Conservation (phyloP, 1,140 invertebrate genomes). For the Whitmania pigra region DNA sequence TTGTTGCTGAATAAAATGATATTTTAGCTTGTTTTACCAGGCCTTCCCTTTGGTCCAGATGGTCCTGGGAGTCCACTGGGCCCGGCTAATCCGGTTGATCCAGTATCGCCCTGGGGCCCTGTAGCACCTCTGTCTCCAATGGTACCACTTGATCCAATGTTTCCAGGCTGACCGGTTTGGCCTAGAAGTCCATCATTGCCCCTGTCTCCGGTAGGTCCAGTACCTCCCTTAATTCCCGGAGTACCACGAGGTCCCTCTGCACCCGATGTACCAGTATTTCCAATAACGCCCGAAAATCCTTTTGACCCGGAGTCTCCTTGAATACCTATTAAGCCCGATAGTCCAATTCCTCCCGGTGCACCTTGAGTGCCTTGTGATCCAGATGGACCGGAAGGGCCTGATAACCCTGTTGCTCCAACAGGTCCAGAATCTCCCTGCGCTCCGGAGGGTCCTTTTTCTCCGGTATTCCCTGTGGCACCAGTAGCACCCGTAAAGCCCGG, state of each 20-base stretch:
- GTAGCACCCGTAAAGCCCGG: constrained; percentile 9
- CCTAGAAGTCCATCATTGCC: neutral
- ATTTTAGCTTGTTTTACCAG: too few species aligned
- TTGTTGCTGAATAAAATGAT: too few species aligned
- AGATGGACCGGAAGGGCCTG: neutral
- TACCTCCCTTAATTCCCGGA: neutral
- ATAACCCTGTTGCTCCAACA: constrained; percentile 2
- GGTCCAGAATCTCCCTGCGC: neutral
- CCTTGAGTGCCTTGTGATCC: constrained; percentile 5
- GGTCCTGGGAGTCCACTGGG: too few species aligned
- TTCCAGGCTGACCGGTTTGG: neutral
- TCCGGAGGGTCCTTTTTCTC: neutral
- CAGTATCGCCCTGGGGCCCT: neutral
- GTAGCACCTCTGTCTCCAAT: neutral
- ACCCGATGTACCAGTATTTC: neutral
- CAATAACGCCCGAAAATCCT: neutral
- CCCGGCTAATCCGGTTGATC: neutral
- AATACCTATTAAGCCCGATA: neutral
- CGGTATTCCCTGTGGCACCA: constrained; percentile 6
- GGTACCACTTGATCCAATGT: neutral
- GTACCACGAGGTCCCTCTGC: neutral
- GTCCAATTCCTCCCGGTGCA: constrained; percentile 12
- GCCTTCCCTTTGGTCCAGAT: too few species aligned
- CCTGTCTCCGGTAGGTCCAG: neutral
- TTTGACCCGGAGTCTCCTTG: too few species aligned